Base-by-base conservation (phyloP, 64 coral and sea anemone genomes). In the Dendronephthya gigantea region DNA sequence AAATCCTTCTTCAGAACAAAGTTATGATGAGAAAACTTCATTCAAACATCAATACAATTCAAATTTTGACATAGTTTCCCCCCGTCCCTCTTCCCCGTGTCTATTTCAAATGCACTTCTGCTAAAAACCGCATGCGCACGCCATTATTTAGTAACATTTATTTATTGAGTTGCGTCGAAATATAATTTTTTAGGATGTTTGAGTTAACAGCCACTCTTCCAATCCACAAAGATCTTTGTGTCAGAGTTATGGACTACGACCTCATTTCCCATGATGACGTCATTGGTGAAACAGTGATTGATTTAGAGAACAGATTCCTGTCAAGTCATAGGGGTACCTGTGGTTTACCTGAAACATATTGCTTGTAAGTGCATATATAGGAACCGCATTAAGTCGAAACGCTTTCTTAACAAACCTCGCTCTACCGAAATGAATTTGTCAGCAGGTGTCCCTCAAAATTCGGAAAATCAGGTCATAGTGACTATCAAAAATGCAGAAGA, bases 261-360 rank as follows among this genome's bases (percentile, higher is more conserved):
- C 37, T 97, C 72, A n/a, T 97, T 8, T 90, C 87, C 35, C 91
- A 91, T 16, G 94, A 97, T 91, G 94, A 97, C 87, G 39, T 97
- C 68, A 91, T 97, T 25, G 94, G 94, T 37, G 94, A 97, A 82
- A 97, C 94, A 8, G 40, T 84, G 39, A 97, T 97, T 70, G 94
- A 97, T 16, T 68, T 97, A 25, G 94, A 97, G 48, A 92, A 97
- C 43, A 88, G 94, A 36, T 34, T 97, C 5, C 37, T 97, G 51
- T 87, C 94, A 38, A 86, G 35, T 31, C 82, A 93, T 48, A 40
- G 86, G 29, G 94, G 91, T 4, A 91, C 86, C 1, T 91, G 89
- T 87, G 91, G 94, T 27, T 84, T 90, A 23, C 79, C 94, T 0
- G 88, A 87, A 82, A 91, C 85, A 9, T 97, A 91, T 35, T 97